Conservation (phyloP, 2,888 invertebrate species). For the Tridacna gigas region DNA sequence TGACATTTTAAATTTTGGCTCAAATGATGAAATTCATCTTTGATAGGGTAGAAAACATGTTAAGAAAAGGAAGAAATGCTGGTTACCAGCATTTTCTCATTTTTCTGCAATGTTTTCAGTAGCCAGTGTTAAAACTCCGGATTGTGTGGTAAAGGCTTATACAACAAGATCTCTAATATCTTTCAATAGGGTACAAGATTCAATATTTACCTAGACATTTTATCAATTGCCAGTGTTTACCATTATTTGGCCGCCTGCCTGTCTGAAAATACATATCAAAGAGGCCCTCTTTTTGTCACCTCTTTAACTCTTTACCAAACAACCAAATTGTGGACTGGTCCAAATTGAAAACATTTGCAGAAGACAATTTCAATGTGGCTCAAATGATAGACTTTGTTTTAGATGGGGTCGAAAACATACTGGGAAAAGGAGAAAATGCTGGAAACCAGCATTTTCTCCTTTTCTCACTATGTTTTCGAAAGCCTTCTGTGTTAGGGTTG, state of each 20-base stretch:
- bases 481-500: no score
- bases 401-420: slow-evolving; percentile 3
- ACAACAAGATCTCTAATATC: slow-evolving; percentile 13
- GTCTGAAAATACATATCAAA: slow-evolving; percentile 16
- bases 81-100: no score
- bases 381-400: background rate
- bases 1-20: no score
- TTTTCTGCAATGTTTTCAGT: no score
- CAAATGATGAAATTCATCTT: no score
- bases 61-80: no score
- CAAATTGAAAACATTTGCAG: no score
- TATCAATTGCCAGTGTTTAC: slow-evolving; percentile 24
- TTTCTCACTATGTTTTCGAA: no score
- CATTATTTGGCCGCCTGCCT: slow-evolving; percentile 20
- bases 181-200: slow-evolving; percentile 23
- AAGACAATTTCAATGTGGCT: no score
- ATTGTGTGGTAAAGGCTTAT: background rate
- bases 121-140: no score
- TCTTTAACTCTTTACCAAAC: background rate
- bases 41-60: no score
- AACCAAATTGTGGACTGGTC: background rate
- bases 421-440: slow-evolving; percentile 12
- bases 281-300: slow-evolving; percentile 7
- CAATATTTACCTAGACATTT: slow-evolving; percentile 27
- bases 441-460: no score